Percentiles rank a stretch among this genome's conserved stretches.
Conservation (phyloP, 2,888 invertebrate species). For the Gerosis bhagava region DNA sequence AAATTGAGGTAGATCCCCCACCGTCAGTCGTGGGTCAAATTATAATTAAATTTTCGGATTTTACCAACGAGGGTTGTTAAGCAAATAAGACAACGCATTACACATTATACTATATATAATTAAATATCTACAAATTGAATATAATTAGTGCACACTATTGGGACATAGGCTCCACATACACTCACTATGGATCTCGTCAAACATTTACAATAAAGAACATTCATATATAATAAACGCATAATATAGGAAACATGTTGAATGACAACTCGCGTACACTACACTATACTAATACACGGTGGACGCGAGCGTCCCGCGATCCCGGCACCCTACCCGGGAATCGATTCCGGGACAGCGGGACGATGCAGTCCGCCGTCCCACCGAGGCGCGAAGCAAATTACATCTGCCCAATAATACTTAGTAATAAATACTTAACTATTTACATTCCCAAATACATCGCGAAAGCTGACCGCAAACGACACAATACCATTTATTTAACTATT, state of each 20-base stretch:
- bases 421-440: constrained; percentile 75
- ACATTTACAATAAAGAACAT: constrained; percentile 81
- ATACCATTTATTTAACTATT: no score
- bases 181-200: constrained; percentile 63
- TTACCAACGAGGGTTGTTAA: constrained; percentile 63
- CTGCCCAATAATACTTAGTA: constrained; percentile 58
- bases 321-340: no score
- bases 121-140: constrained; percentile 81
- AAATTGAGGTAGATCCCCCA: constrained; percentile 82
- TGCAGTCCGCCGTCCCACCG: constrained; percentile 37
- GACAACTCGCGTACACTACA: constrained; percentile 43
- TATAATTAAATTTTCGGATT: constrained; percentile 68
- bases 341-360: no score
- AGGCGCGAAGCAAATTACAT: constrained; percentile 74
- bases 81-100: constrained; percentile 77
- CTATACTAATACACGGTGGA: no score
- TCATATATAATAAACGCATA: constrained; percentile 79
- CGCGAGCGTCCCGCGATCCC: no score
- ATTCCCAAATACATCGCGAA: constrained; percentile 44
- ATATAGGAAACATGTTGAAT: constrained; percentile 78
- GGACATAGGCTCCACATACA: constrained; percentile 60
- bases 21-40: constrained; percentile 60
- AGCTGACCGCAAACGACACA: constrained; percentile 36
- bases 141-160: constrained; percentile 75
- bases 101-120: constrained; percentile 81